These are phyloP conservation scores for Leucoptera coffeella DNA, from an alignment of 2,888 invertebrate species.

Conservation along the genomic window DNA sequence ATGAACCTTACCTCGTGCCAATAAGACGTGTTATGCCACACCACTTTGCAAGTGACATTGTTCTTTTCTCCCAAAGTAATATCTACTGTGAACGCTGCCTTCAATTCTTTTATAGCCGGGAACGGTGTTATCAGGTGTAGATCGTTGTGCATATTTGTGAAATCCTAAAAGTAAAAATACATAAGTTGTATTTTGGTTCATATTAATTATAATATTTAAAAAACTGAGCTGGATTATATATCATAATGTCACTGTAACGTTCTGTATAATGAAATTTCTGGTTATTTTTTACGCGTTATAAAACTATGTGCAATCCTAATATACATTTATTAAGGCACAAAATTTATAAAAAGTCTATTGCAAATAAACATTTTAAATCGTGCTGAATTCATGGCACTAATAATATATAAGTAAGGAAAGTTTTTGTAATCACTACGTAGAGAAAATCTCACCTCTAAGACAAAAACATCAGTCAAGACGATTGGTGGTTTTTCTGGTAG, in stretches of 20 bases:
- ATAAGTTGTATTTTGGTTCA: too few species aligned
- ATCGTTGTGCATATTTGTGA: constrained; percentile 49
- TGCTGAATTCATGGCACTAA: background rate
- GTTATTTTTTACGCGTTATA: too few species aligned
- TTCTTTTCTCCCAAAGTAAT: constrained; percentile 31
- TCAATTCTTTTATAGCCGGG: constrained; percentile 33
- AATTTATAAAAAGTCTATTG: too few species aligned
- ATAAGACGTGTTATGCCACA: constrained; percentile 37
- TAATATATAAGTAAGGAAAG: background rate
- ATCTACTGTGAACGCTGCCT: constrained; percentile 41
- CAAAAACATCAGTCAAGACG: constrained; percentile 35
- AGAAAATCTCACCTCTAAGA: constrained; percentile 38
- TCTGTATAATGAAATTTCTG: too few species aligned
- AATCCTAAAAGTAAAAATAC: constrained; percentile 17
- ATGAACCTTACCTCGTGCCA: constrained; percentile 42
- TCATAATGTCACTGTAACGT: too few species aligned
- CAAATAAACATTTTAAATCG: too few species aligned
- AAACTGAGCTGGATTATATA: too few species aligned
- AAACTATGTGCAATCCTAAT: too few species aligned
- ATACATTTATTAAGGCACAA: too few species aligned
- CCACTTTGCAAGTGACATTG: constrained; percentile 35
- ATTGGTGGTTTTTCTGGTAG: constrained; percentile 32
- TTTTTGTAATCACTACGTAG: constrained; percentile 1
- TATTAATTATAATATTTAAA: too few species aligned
- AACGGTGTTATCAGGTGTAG: constrained; percentile 51